Evolutionary conservation across 2,888 invertebrate species (phyloP), one percentile per base, ranked within the genome.

Genomic region (Spilarctia lutea): DNA sequence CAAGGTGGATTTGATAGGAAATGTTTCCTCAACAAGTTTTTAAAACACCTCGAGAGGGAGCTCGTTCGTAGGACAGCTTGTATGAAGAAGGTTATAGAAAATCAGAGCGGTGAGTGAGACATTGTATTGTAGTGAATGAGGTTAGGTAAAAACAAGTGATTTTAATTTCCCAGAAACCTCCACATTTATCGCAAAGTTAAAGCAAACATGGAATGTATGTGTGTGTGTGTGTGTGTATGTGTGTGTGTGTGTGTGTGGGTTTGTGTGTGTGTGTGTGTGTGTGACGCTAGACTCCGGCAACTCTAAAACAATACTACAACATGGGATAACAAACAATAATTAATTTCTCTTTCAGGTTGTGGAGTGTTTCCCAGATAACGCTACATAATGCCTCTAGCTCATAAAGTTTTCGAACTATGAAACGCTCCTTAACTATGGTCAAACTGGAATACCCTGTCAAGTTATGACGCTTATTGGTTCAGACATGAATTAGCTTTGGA

Each of bases 371-470:
- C 11, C 33, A 42, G 3, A 11, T 66, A 66, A 74, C 30, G 30
- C 39, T 30, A 56, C 18, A 2, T 56, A 65, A 69, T 66, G 66
- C 74, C 65, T 66, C 30, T 18, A 42, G 30, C 65, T 56, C 33
- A 8, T 56, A 52, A 16, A n/a, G 27, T 48, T 68, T 18, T 48
- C 18, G 27, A 73, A 69, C 73, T 48, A 56, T 65, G 4, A 20
- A 66, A 66, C n/a, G n/a, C 10, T 39, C 56, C 66, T 42, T 42
- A 70, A 74, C 56, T 74, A 56, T 70, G 74, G 30, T 65, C 42
- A 42, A 66, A 74, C 56, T 70, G 45, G 72, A 72, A 72, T 69
- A 27, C 65, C 69, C 56, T 72, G 75, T 75, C 72, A 75, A 72
- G 35, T 2, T 24, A 30, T 60, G 65, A 65, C 66, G 42, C 45